Percentiles rank a stretch among this genome's conserved stretches.
Conservation (phyloP, 2,888 invertebrate species). For the Thymelicus acteon region DNA sequence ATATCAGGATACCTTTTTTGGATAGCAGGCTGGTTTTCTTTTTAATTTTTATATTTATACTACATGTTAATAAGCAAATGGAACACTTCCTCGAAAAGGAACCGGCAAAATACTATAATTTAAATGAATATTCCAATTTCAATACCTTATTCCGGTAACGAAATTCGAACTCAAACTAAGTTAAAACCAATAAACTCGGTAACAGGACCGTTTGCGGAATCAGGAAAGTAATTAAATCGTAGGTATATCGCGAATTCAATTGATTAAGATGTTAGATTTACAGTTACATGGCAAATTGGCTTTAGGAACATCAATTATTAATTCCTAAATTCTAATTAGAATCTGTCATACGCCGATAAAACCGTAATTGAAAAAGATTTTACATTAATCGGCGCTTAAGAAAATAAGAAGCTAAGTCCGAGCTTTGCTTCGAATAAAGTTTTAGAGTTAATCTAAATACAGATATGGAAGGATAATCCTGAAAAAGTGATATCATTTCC, state of each 20-base stretch:
- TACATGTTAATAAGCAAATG: no score
- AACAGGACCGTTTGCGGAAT: slow-evolving; percentile 16
- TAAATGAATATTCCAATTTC: slow-evolving; percentile 3
- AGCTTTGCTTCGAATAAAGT: no score
- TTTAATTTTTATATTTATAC: no score
- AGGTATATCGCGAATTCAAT: slow-evolving; percentile 38
- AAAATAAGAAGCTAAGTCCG: no score
- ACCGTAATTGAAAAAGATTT: not conserved
- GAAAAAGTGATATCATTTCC: no score
- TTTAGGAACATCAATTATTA: slow-evolving; percentile 6
- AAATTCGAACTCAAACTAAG: slow-evolving; percentile 6
- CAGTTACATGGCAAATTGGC: slow-evolving; percentile 40
- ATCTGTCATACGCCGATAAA: not conserved
- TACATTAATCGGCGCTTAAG: no score
- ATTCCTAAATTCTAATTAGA: slow-evolving; percentile 17
- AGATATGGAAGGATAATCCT: no score
- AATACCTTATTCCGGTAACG: not conserved
- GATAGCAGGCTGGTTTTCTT: no score
- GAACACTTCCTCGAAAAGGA: no score
- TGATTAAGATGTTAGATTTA: slow-evolving; percentile 43
- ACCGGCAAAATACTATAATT: not conserved
- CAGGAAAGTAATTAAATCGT: slow-evolving; percentile 40
- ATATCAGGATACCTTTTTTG: no score
- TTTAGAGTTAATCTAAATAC: no score
- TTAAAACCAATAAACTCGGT: not conserved